Conservation (phyloP, 2,888 invertebrate genomes). For the Eupeodes luniger region DNA sequence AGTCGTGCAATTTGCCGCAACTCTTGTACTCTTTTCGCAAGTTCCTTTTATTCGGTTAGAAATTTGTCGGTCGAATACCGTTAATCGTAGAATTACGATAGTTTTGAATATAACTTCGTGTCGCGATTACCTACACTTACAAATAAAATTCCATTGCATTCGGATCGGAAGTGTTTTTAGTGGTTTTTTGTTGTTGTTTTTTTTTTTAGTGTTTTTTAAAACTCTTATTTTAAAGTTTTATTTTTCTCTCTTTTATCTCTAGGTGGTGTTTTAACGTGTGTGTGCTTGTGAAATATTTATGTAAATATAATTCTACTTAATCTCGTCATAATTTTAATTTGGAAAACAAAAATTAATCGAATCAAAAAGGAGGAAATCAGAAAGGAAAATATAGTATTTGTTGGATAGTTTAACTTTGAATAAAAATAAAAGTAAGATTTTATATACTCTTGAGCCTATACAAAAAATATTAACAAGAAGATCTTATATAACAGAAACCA, state of each 20-base stretch:
- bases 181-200: neutral
- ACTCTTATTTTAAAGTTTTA: neutral
- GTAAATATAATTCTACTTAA: constrained; percentile 8
- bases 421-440: constrained; percentile 32
- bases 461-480: neutral
- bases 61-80: constrained; percentile 30
- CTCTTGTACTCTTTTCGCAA: constrained; percentile 43
- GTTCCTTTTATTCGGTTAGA: constrained; percentile 42
- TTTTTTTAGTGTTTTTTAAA: neutral
- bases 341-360: neutral
- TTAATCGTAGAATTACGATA: constrained; percentile 20
- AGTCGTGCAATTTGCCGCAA: constrained; percentile 60
- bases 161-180: constrained; percentile 22
- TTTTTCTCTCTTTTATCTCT: constrained; percentile 27
- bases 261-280: constrained; percentile 57
- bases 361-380: neutral
- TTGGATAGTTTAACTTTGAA: constrained; percentile 35
- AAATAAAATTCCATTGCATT: neutral
- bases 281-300: constrained; percentile 17
- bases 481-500: neutral
- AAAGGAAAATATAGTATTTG: neutral
- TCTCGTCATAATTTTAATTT: constrained; percentile 10
- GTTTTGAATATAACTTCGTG: constrained; percentile 36
- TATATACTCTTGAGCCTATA: neutral
- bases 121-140: neutral